Percentiles rank a stretch among this genome's conserved stretches.
Conservation (phyloP, 2,888 invertebrate genomes). For the Dilophus febrilis region DNA sequence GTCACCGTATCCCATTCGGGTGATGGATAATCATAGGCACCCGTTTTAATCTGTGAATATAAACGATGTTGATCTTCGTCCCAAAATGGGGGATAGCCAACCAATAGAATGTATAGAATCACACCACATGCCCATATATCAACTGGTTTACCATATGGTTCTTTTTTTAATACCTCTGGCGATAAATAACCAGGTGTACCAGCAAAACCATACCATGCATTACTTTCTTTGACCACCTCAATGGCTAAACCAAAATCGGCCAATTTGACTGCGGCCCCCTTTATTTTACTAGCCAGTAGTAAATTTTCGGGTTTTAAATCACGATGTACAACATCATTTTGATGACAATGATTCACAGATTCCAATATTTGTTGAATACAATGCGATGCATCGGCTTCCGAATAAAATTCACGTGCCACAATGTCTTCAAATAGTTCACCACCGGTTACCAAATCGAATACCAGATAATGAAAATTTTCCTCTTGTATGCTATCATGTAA, state of each 20-base stretch:
- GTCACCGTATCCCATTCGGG: constrained; percentile 99
- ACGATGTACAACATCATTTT: constrained; percentile 52
- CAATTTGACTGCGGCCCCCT: constrained; percentile 92
- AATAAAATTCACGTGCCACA: constrained; percentile 95
- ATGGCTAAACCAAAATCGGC: constrained; percentile 96
- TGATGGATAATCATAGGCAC: constrained; percentile 96
- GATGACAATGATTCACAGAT: constrained; percentile 93
- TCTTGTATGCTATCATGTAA: constrained; percentile 97
- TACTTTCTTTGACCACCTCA: constrained; percentile 88
- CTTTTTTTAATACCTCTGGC: constrained; percentile 93
- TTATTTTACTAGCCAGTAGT: constrained; percentile 87
- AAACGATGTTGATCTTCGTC: constrained; percentile 99
- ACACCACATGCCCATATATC: constrained; percentile 99
- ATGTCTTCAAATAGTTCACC: constrained; percentile 91
- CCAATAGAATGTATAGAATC: constrained; percentile 92
- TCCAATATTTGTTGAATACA: constrained; percentile 97
- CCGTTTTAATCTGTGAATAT: constrained; percentile 98
- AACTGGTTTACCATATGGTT: constrained; percentile 94
- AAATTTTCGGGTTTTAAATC: constrained; percentile 75
- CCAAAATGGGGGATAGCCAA: constrained; percentile 99
- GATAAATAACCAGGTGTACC: constrained; percentile 95
- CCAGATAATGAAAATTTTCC: constrained; percentile 91
- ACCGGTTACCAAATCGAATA: constrained; percentile 91
- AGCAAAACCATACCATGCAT: constrained; percentile 95
- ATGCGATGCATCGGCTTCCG: constrained; percentile 95